Percentiles rank a stretch among this genome's conserved stretches.
phyloP scores from a whole-genome alignment of 2,113 vertebrate genomes.

The Sus scrofa region DNA sequence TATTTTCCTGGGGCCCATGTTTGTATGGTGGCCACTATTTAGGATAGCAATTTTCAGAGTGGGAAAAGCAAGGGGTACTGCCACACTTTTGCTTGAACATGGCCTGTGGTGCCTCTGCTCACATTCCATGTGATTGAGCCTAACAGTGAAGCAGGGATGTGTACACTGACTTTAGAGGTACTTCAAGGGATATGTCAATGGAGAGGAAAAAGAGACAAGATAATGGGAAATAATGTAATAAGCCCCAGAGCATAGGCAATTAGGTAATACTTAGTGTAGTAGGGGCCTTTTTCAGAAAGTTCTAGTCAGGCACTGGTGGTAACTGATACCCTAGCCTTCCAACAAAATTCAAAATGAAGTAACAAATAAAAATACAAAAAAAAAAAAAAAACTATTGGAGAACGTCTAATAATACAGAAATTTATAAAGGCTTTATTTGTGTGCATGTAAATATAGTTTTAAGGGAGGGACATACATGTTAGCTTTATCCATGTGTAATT shows the following conservation, averaged over 20 bases:
- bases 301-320: neutral
- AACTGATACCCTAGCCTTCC: neutral
- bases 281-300: neutral
- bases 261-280: neutral
- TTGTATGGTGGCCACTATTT: neutral
- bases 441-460: neutral
- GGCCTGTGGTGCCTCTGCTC: neutral
- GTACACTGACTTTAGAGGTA: neutral
- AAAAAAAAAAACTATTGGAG: neutral
- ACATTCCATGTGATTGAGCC: neutral
- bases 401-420: neutral
- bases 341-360: neutral
- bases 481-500: neutral
- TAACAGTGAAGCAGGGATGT: too few species aligned
- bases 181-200: neutral
- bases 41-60: neutral
- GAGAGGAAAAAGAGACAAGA: neutral
- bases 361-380: neutral
- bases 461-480: neutral
- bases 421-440: neutral
- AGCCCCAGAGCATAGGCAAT: neutral
- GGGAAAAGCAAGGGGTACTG: neutral
- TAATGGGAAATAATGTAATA: neutral
- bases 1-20: neutral
- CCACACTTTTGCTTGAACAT: neutral